Conservation (phyloP, 53 echinoderm and acorn worm species). For the Henricia sp. region DNA sequence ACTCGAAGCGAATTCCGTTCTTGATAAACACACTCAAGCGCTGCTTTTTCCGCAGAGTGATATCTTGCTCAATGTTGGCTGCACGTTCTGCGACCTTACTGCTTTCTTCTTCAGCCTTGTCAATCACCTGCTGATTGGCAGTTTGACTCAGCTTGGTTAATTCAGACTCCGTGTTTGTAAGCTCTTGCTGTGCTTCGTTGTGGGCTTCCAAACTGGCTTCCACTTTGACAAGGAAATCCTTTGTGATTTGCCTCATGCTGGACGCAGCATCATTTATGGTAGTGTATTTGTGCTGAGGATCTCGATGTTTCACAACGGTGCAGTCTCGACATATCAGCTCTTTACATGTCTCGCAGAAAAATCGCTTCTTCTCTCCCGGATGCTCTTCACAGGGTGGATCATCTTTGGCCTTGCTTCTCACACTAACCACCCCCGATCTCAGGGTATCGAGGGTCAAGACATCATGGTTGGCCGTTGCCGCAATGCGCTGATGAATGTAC, state of each 20-base stretch:
- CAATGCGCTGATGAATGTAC: not conserved
- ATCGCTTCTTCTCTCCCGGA: not conserved
- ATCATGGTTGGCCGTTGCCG: not conserved
- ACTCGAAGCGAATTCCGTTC: not conserved
- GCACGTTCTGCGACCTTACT: not conserved
- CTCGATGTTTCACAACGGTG: no score
- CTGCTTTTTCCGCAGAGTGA: not conserved
- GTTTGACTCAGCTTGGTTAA: not conserved
- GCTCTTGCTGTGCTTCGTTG: not conserved
- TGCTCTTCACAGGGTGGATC: not conserved
- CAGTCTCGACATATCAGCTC: constrained; percentile 62
- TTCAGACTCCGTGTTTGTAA: not conserved
- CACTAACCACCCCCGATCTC: not conserved
- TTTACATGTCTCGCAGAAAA: constrained; percentile 54
- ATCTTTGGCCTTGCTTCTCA: constrained; percentile 13
- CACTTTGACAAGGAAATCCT: no score
- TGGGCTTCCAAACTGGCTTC: no score
- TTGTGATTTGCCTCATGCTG: no score
- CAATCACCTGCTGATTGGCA: not conserved
- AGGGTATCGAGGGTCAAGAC: not conserved
- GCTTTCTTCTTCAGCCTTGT: not conserved
- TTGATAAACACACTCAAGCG: not conserved
- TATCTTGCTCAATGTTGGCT: not conserved
- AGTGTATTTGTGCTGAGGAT: no score
- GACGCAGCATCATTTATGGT: no score